phyloP scores from a whole-genome alignment of 2,113 vertebrate species.

The Ranitomeya imitator region DNA sequence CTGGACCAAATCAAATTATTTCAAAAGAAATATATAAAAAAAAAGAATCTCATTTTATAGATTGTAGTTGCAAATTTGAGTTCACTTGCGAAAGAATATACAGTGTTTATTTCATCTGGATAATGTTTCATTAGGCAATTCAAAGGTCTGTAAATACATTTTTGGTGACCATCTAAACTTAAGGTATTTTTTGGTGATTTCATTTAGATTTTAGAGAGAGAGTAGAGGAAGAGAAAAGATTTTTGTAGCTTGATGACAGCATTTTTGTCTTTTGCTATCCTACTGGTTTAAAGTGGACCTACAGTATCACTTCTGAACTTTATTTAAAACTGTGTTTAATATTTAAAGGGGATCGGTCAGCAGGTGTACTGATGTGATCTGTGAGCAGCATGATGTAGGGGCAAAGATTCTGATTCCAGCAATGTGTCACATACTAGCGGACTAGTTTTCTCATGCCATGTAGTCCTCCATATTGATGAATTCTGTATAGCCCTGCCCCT shows the following conservation, averaged over 20 bases:
- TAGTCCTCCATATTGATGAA: no score
- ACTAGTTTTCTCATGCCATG: no score
- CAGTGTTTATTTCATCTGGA: neutral
- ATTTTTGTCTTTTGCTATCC: neutral
- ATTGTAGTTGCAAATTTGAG: neutral
- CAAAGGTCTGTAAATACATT: neutral
- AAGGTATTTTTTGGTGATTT: neutral
- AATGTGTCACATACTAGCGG: no score
- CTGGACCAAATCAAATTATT: neutral
- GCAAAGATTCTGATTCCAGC: no score
- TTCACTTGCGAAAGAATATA: neutral
- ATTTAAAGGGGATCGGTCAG: neutral
- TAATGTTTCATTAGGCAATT: neutral
- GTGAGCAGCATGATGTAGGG: no score
- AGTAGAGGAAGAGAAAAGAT: neutral
- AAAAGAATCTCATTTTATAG: no score
- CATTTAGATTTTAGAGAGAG: neutral
- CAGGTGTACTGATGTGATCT: no score
- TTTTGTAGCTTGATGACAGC: neutral
- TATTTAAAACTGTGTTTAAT: neutral
- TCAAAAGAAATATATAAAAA: neutral
- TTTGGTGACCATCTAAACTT: neutral
- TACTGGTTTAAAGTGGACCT: neutral
- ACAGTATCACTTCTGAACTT: neutral
- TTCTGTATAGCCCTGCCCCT: no score